Conservation (phyloP, 2,888 invertebrate species). For the Pecten maximus region DNA sequence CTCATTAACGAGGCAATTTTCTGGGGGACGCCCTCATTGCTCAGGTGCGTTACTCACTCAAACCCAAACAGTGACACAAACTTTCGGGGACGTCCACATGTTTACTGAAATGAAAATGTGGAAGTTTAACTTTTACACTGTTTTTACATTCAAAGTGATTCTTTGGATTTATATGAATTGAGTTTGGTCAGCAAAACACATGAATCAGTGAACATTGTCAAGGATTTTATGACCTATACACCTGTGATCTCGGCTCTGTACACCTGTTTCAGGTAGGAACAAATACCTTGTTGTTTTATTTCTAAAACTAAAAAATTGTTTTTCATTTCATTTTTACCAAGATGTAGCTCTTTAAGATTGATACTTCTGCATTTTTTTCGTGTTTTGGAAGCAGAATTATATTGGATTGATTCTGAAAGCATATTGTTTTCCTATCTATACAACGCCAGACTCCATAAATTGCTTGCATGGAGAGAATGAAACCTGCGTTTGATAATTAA, state of each 20-base stretch:
- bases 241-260: not conserved
- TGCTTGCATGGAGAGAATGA: no score
- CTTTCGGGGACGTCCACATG: not conserved
- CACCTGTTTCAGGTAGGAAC: not conserved
- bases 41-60: not conserved
- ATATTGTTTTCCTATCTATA: no score
- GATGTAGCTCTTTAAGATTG: not conserved
- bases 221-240: not conserved
- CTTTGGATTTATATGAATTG: not conserved
- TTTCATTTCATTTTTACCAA: not conserved
- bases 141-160: not conserved
- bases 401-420: no score
- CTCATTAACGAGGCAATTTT: not conserved
- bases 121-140: not conserved
- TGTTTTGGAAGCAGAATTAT: no score
- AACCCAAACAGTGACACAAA: not conserved
- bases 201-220: not conserved
- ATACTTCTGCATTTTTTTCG: no score
- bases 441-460: no score
- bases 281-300: not conserved
- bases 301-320: not conserved
- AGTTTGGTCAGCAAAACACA: not conserved
- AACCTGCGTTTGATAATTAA: not conserved
- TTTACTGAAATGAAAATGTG: not conserved
- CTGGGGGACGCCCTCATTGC: not conserved